Conservation (phyloP, 2,797 vertebrate species). For the Microctenopoma lineatum region DNA sequence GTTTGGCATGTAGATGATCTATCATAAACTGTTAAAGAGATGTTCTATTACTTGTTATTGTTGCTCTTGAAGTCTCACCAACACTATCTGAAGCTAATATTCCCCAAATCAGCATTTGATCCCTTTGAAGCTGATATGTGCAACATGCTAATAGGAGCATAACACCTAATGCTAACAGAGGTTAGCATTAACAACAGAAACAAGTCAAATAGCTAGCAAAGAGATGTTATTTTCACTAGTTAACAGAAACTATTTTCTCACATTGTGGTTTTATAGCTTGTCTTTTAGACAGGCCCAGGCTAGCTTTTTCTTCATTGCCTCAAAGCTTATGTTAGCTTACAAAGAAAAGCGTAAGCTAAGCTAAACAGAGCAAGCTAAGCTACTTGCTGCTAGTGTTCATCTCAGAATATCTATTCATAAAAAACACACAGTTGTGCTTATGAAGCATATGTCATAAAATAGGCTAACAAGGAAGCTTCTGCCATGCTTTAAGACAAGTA, state of each 20-base stretch:
- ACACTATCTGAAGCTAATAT: neutral
- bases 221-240: neutral
- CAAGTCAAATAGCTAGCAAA: no score
- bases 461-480: constrained; percentile 6
- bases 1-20: neutral
- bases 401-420: neutral
- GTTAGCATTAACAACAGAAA: no score
- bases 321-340: neutral
- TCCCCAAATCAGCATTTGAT: neutral
- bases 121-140: neutral
- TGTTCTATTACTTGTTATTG: no score
- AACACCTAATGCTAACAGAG: no score
- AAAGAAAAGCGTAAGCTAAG: neutral
- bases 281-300: neutral
- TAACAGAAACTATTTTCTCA: neutral
- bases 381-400: neutral
- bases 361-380: neutral
- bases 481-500: neutral
- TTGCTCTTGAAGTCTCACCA: neutral
- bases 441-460: neutral
- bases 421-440: constrained; percentile 2
- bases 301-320: neutral
- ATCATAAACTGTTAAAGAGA: no score
- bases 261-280: neutral
- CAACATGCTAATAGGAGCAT: neutral